A percentile compares a stretch with the other conserved stretches of the same genome.
Conservation (phyloP, 2,797 vertebrate genomes). For the Sebastes iracundus region DNA sequence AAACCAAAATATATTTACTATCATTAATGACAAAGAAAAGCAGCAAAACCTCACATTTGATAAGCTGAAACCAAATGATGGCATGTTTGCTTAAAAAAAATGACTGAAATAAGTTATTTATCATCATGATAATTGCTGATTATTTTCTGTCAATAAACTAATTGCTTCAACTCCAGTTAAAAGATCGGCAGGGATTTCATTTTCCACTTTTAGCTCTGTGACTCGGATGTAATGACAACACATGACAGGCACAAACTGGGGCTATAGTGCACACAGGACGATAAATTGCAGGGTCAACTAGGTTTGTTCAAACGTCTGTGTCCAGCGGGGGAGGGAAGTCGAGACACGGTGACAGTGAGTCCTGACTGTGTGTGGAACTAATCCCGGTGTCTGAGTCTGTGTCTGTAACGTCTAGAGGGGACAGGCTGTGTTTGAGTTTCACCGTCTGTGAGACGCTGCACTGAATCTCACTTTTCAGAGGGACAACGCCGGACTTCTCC, state of each 20-base stretch:
- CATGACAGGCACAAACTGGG: not conserved
- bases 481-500: conserved; percentile 28
- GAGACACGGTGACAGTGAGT: conserved; percentile 88
- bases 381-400: conserved; percentile 99
- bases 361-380: conserved; percentile 97
- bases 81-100: not conserved
- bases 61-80: not conserved
- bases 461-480: conserved; percentile 68
- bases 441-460: conserved; percentile 52
- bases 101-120: not conserved
- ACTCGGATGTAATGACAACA: not conserved
- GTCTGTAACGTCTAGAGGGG: conserved; percentile 86
- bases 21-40: not conserved
- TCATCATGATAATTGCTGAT: not conserved
- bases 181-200: not conserved
- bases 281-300: not conserved
- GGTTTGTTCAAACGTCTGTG: conserved; percentile 76
- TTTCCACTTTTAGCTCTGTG: not conserved
- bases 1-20: not conserved
- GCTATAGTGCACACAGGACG: not conserved
- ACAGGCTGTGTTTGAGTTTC: conserved; percentile 80
- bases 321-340: conserved; percentile 81
- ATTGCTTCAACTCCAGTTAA: not conserved
- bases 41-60: not conserved
- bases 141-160: not conserved